phyloP scores from a whole-genome alignment of 2,113 vertebrate species.

The Ciconia boyciana region DNA sequence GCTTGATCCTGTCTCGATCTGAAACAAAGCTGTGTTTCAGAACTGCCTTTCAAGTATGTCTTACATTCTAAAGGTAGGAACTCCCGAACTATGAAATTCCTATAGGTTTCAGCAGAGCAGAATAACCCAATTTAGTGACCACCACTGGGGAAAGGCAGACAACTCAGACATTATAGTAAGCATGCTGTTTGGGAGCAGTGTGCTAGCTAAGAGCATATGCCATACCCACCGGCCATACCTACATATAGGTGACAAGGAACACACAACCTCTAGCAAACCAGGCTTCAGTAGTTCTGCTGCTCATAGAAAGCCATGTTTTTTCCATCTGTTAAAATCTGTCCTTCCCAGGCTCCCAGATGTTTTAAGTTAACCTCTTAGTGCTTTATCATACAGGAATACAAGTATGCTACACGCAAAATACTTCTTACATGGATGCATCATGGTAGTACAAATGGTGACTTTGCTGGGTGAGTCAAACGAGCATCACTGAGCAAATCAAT shows the following conservation, averaged over 20 bases:
- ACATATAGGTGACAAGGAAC: neutral
- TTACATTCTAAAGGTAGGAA: neutral
- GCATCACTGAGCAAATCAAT: neutral
- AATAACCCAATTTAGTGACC: neutral
- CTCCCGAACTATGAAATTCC: neutral
- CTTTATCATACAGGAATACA: neutral
- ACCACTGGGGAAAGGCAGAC: neutral
- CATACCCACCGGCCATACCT: neutral
- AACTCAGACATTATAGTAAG: neutral
- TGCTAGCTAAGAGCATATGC: neutral
- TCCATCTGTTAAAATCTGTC: neutral
- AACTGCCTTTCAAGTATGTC: neutral
- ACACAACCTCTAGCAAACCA: neutral
- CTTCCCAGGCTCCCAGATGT: neutral
- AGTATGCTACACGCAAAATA: neutral
- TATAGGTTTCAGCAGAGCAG: neutral
- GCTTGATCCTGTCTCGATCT: neutral
- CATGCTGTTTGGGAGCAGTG: neutral
- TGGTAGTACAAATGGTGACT: neutral
- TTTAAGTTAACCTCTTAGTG: neutral
- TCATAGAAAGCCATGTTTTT: neutral
- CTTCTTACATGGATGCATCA: neutral
- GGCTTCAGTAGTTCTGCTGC: neutral
- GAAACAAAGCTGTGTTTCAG: neutral
- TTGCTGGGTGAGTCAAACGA: neutral